Conservation (phyloP, 2,888 invertebrate species). For the Drosophila formosana region DNA sequence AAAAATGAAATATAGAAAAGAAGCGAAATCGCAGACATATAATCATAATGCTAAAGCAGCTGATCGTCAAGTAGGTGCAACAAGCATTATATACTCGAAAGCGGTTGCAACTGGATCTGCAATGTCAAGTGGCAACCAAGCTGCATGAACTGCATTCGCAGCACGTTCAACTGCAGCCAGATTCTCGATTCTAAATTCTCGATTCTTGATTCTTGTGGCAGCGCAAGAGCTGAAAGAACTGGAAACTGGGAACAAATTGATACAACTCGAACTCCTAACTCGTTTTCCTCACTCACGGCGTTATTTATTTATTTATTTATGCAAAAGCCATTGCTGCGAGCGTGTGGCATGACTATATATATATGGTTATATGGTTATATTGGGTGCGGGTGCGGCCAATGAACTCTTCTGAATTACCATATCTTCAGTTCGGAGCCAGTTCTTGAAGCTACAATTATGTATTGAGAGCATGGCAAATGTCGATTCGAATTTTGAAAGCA, state of each 20-base stretch:
- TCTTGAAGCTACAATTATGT: slow-evolving; percentile 12
- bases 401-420: slow-evolving; percentile 49
- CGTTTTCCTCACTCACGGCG: slow-evolving; percentile 43
- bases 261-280: slow-evolving; percentile 50
- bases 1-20: background rate
- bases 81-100: background rate
- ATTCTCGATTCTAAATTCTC: background rate
- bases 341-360: slow-evolving; percentile 4
- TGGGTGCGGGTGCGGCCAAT: slow-evolving; percentile 56
- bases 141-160: slow-evolving; percentile 9
- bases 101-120: slow-evolving; percentile 9
- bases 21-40: slow-evolving; percentile 1
- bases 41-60: slow-evolving; percentile 12
- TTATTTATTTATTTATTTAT: slow-evolving; percentile 47
- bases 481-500: slow-evolving; percentile 33
- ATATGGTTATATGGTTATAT: background rate
- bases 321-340: slow-evolving; percentile 46
- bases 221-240: background rate
- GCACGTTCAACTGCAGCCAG: slow-evolving; percentile 15
- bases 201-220: background rate
- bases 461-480: slow-evolving; percentile 32
- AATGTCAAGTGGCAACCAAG: slow-evolving; percentile 6
- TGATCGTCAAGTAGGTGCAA: slow-evolving; percentile 1
- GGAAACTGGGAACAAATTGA: slow-evolving; percentile 55
- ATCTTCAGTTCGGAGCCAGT: background rate